Evolutionary conservation across 2,888 invertebrate genomes (phyloP).

Genomic region (Aromia moschata): DNA sequence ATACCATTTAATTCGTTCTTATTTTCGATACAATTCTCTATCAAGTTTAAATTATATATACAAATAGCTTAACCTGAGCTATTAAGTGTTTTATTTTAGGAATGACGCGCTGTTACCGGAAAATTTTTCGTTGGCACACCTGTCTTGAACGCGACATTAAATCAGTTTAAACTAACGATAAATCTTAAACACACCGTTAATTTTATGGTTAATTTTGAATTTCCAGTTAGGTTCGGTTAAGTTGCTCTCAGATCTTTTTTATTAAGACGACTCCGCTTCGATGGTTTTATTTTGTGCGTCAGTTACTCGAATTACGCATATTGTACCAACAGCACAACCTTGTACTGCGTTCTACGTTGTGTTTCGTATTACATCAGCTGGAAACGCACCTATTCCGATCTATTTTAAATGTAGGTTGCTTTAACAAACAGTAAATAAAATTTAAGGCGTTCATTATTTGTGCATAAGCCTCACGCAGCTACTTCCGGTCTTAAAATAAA

Average conservation of each 20-base stretch:
- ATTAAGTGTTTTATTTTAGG: too few species aligned
- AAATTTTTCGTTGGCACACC: not conserved
- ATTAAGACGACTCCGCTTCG: too few species aligned
- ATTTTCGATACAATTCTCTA: too few species aligned
- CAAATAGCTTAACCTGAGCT: too few species aligned
- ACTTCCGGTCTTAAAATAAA: slow-evolving; percentile 57
- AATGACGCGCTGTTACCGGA: too few species aligned
- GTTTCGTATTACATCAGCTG: slow-evolving; percentile 10
- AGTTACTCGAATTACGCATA: not conserved
- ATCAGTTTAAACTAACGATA: not conserved
- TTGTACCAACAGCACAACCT: too few species aligned
- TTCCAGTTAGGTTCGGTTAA: not conserved
- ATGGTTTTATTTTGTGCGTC: not conserved
- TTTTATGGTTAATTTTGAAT: not conserved
- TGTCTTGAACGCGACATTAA: not conserved
- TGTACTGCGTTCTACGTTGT: too few species aligned
- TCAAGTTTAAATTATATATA: too few species aligned
- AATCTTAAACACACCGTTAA: not conserved
- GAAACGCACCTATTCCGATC: slow-evolving; percentile 34
- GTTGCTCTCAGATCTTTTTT: not conserved
- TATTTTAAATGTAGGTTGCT: slow-evolving; percentile 42
- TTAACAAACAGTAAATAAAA: slow-evolving; percentile 39
- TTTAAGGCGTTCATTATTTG: slow-evolving; percentile 44
- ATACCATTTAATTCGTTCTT: too few species aligned
- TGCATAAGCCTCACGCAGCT: slow-evolving; percentile 53